A percentile compares a stretch with the other conserved stretches of the same genome.
These are phyloP conservation scores for Tenthredo mesomela DNA, from an alignment of 2,888 invertebrate genomes.

Conservation along the genomic window DNA sequence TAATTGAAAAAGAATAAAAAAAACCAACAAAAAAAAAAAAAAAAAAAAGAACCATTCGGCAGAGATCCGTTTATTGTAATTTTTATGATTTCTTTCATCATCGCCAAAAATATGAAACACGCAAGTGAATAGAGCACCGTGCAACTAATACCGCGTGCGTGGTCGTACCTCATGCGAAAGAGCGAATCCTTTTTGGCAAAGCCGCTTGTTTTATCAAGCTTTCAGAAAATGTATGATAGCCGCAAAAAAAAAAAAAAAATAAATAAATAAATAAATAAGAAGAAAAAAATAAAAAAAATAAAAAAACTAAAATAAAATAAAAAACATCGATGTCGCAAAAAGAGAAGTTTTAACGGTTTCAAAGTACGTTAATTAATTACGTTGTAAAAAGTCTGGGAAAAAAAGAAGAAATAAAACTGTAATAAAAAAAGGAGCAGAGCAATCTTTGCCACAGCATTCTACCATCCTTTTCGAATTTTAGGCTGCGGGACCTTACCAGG, in stretches of 20 bases:
- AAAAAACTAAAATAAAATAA: background rate
- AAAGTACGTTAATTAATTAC: background rate
- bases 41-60: background rate
- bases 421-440: background rate
- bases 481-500: background rate
- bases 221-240: too few relatives aligned
- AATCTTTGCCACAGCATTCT: background rate
- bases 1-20: background rate
- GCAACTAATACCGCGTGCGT: background rate
- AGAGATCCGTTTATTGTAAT: background rate
- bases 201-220: too few relatives aligned
- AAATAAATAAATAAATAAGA: background rate
- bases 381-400: background rate
- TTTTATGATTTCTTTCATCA: background rate
- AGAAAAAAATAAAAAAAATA: background rate
- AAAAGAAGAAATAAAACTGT: background rate
- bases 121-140: background rate
- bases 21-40: too few relatives aligned
- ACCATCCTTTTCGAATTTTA: constrained; percentile 14
- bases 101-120: background rate
- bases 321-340: background rate
- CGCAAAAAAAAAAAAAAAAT: too few relatives aligned
- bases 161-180: background rate
- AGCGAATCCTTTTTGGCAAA: background rate
- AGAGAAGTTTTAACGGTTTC: background rate